Evolutionary conservation across 2,888 invertebrate species (phyloP).

Genomic region (Ethmia dodecea): DNA sequence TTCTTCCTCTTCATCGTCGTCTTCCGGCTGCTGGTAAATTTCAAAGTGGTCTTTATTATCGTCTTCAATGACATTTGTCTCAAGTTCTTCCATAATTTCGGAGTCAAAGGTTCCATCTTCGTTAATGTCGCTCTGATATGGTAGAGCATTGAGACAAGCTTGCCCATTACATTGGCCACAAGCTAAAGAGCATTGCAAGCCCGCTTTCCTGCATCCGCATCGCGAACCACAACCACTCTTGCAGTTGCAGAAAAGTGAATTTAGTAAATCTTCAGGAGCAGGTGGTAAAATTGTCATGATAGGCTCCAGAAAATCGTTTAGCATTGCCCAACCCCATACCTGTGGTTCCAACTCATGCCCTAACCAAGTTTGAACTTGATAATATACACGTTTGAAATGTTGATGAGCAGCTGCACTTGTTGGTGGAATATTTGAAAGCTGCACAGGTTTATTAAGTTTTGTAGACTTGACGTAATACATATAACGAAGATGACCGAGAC

Average conservation of each 20-base stretch:
- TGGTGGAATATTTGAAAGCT: too few species aligned
- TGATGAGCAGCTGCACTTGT: too few species aligned
- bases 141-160: slow-evolving; percentile 17
- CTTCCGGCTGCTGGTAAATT: slow-evolving; percentile 21
- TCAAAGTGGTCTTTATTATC: slow-evolving; percentile 20
- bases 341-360: slow-evolving; percentile 26
- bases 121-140: slow-evolving; percentile 18
- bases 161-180: too few species aligned
- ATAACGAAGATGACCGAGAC: too few species aligned
- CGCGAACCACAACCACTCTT: slow-evolving; percentile 27
- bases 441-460: too few species aligned
- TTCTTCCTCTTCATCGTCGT: slow-evolving; percentile 20
- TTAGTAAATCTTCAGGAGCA: slow-evolving; percentile 23
- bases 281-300: slow-evolving; percentile 29
- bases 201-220: slow-evolving; percentile 22
- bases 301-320: too few species aligned
- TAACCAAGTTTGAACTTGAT: too few species aligned
- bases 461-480: too few species aligned
- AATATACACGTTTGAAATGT: too few species aligned
- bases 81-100: slow-evolving; percentile 22
- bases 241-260: slow-evolving; percentile 28
- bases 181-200: slow-evolving; percentile 20
- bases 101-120: slow-evolving; percentile 21
- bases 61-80: slow-evolving; percentile 24
- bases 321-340: slow-evolving; percentile 26